phyloP scores from a whole-genome alignment of 1,140 invertebrate species.

The Drosophila eugracilis region DNA sequence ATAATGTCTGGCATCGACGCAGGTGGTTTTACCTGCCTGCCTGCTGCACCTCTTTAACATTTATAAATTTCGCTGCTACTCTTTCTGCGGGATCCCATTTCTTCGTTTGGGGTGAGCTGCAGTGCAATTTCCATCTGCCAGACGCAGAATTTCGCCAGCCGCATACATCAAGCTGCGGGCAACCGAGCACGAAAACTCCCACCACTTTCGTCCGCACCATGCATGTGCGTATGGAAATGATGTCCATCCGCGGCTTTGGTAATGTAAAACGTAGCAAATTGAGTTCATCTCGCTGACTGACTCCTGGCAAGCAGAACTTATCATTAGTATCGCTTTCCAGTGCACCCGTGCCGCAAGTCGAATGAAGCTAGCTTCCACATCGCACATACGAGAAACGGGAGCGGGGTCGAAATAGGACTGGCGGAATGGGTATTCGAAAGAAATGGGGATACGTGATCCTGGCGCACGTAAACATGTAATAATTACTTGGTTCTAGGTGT shows the following conservation, averaged over 20 bases:
- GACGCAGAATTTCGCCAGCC: slow-evolving; percentile 53
- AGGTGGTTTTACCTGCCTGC: not conserved
- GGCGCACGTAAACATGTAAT: slow-evolving; percentile 66
- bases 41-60: slow-evolving; percentile 38
- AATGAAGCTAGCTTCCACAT: slow-evolving; percentile 59
- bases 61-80: slow-evolving; percentile 34
- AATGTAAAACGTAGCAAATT: slow-evolving; percentile 79
- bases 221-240: slow-evolving; percentile 42
- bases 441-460: slow-evolving; percentile 12
- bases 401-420: slow-evolving; percentile 6
- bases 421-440: not conserved
- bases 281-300: slow-evolving; percentile 76
- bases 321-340: slow-evolving; percentile 84
- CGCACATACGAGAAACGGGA: slow-evolving; percentile 17
- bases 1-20: slow-evolving; percentile 68
- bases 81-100: slow-evolving; percentile 11
- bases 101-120: slow-evolving; percentile 26
- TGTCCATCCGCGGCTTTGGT: slow-evolving; percentile 31
- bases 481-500: slow-evolving; percentile 63
- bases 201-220: slow-evolving; percentile 1
- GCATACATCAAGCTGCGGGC: slow-evolving; percentile 34
- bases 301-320: slow-evolving; percentile 67
- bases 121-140: slow-evolving; percentile 79
- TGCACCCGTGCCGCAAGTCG: slow-evolving; percentile 62
- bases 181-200: slow-evolving; percentile 27